Evolutionary conservation across 2,797 vertebrate species (phyloP).

Genomic region (Chelmon rostratus): DNA sequence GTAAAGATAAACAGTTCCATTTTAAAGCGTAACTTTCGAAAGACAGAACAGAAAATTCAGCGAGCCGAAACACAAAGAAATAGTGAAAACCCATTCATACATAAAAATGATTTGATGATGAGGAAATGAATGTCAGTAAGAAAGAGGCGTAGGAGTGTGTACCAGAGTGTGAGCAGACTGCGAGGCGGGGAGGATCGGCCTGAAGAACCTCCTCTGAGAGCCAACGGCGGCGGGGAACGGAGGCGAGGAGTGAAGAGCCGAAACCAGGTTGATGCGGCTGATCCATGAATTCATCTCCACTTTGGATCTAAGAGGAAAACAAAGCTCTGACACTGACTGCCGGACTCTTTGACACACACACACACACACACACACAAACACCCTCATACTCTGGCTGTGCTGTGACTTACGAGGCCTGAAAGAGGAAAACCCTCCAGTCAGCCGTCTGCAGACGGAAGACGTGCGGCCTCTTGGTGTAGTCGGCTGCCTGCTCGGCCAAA

Average conservation of each 20-base stretch:
- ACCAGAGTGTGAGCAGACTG: constrained; percentile 82
- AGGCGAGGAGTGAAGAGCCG: constrained; percentile 91
- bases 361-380: neutral
- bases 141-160: neutral
- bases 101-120: neutral
- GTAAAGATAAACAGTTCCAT: no score
- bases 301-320: constrained; percentile 74
- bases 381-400: neutral
- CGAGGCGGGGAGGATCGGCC: constrained; percentile 90
- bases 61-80: no score
- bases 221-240: constrained; percentile 94
- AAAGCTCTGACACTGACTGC: neutral
- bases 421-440: constrained; percentile 91
- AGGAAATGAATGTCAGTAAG: neutral
- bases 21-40: no score
- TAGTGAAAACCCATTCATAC: no score
- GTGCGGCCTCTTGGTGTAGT: constrained; percentile 92
- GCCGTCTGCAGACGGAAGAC: constrained; percentile 95
- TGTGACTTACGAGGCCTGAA: constrained; percentile 84
- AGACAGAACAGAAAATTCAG: no score
- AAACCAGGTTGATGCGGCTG: constrained; percentile 91
- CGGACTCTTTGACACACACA: neutral
- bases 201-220: constrained; percentile 90
- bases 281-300: constrained; percentile 95
- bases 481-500: constrained; percentile 87